A percentile compares a stretch with the other conserved stretches of the same genome.
phyloP scores from a whole-genome alignment of 2,888 invertebrate genomes.

The Ophion obscuratus region DNA sequence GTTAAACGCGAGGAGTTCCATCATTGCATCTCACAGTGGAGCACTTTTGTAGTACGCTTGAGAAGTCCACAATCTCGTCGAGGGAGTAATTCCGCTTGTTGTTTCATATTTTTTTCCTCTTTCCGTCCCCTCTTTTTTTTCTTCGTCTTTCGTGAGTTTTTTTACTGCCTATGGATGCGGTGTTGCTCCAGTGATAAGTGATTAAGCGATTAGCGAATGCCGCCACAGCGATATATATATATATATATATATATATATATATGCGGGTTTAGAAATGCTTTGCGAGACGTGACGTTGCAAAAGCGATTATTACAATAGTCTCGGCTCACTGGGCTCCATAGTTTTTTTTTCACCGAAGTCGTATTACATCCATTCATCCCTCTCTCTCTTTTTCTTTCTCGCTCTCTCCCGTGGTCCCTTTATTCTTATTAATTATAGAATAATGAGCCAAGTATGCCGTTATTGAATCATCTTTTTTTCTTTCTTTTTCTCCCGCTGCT shows the following conservation, averaged over 20 bases:
- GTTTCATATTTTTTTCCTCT: slow-evolving; percentile 17
- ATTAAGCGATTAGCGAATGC: slow-evolving; percentile 53
- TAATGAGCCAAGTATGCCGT: slow-evolving; percentile 24
- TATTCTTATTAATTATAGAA: slow-evolving; percentile 57
- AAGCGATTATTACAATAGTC: slow-evolving; percentile 55
- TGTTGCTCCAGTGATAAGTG: slow-evolving; percentile 62
- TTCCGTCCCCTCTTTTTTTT: slow-evolving; percentile 12
- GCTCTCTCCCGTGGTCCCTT: not conserved
- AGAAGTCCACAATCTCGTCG: slow-evolving; percentile 38
- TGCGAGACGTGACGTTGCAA: slow-evolving; percentile 29
- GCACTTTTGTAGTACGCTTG: slow-evolving; percentile 56
- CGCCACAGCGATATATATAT: not conserved
- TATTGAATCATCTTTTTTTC: slow-evolving; percentile 30
- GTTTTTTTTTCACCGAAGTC: slow-evolving; percentile 46
- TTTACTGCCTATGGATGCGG: slow-evolving; percentile 41
- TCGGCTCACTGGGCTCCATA: slow-evolving; percentile 56
- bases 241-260: not conserved
- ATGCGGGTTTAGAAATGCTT: slow-evolving; percentile 9
- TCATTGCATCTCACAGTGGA: slow-evolving; percentile 38
- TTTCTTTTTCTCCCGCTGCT: not conserved
- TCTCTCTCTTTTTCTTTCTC: slow-evolving; percentile 4
- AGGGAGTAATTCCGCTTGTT: slow-evolving; percentile 2
- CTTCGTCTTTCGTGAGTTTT: slow-evolving; percentile 28
- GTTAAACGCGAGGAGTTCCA: slow-evolving; percentile 45
- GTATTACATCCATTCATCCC: slow-evolving; percentile 23